Percentiles rank a stretch among this genome's conserved stretches.
Evolutionary conservation across 1,140 invertebrate genomes (phyloP).

Genomic region (Eurosta solidaginis): DNA sequence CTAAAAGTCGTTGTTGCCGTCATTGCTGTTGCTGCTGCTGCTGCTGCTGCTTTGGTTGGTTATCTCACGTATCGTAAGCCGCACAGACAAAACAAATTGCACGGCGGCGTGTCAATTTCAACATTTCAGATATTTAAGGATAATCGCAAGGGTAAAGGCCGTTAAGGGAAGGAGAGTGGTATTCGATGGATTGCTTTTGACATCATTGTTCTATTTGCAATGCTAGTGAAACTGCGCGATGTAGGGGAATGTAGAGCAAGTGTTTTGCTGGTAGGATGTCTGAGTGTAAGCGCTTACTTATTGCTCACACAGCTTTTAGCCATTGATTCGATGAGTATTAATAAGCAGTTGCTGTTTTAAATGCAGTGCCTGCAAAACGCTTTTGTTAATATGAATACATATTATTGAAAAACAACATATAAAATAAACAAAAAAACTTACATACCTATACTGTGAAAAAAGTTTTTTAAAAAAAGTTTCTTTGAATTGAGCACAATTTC

Average conservation of each 20-base stretch:
- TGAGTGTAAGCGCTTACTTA: background rate
- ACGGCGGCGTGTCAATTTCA: slow-evolving; percentile 24
- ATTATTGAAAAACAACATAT: no score
- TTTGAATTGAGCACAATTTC: no score
- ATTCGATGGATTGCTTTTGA: background rate
- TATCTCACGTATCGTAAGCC: slow-evolving; percentile 23
- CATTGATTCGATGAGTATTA: background rate
- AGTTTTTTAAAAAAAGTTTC: no score
- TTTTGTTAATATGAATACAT: background rate
- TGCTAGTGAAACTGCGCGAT: background rate
- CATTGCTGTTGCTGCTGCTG: no score
- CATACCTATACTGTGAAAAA: no score
- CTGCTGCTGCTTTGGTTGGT: no score
- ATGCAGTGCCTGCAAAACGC: background rate
- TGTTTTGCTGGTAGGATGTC: background rate
- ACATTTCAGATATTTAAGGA: slow-evolving; percentile 3
- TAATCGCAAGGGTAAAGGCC: background rate
- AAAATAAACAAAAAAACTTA: no score
- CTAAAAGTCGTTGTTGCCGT: slow-evolving; percentile 21
- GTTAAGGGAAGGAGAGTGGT: background rate
- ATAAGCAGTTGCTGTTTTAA: background rate
- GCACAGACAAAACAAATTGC: slow-evolving; percentile 28
- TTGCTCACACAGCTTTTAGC: background rate
- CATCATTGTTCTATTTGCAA: background rate
- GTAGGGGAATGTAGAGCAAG: background rate